Conservation (phyloP, 2,113 vertebrate species). For the Zingel zingel region DNA sequence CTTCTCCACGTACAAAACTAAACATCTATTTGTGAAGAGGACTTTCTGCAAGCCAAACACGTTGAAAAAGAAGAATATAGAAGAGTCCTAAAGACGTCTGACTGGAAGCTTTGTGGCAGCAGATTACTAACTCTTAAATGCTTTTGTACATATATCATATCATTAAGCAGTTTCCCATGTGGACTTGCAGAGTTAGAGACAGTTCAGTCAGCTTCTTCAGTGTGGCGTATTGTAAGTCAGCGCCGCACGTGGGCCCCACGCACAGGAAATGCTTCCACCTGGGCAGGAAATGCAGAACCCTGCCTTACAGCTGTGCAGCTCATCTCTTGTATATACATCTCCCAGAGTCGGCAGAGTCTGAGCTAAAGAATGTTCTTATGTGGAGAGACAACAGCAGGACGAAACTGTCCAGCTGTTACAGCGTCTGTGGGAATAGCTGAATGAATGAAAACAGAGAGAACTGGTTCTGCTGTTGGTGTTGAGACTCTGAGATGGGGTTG, state of each 20-base stretch:
- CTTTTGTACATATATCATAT: background rate
- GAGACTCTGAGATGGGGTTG: too few relatives aligned
- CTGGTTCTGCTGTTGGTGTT: too few relatives aligned
- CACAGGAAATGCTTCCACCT: slow-evolving; percentile 58
- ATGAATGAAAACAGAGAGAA: too few relatives aligned
- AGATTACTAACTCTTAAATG: background rate
- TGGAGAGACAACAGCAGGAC: background rate
- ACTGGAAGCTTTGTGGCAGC: background rate
- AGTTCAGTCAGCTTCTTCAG: background rate
- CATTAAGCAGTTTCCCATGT: background rate
- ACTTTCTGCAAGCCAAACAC: too few relatives aligned
- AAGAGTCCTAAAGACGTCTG: too few relatives aligned
- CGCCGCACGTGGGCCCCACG: background rate
- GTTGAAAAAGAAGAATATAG: too few relatives aligned
- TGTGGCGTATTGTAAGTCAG: background rate
- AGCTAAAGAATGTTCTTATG: background rate
- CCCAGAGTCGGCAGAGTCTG: background rate
- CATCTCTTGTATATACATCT: slow-evolving; percentile 3
- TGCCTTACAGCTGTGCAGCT: slow-evolving; percentile 60
- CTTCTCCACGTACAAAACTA: too few relatives aligned
- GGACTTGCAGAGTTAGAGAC: background rate
- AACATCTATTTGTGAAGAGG: too few relatives aligned
- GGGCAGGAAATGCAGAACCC: slow-evolving; percentile 52
- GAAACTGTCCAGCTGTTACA: background rate
- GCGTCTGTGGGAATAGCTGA: too few relatives aligned